Evolutionary conservation across 2,113 vertebrate genomes (phyloP).

Genomic region (Agelaius tricolor): DNA sequence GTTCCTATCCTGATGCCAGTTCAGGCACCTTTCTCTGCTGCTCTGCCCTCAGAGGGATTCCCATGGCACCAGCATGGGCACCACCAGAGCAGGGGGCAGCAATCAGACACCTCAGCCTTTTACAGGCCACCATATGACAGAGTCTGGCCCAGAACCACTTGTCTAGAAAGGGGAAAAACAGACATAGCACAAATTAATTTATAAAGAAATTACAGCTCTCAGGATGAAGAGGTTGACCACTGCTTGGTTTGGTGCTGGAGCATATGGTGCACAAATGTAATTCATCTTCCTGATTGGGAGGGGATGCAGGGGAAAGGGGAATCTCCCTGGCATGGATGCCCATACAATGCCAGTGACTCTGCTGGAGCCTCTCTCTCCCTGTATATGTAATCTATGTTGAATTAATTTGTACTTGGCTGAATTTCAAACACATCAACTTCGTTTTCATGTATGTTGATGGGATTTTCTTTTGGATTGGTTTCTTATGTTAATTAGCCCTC

Average conservation of each 20-base stretch:
- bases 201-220: not conserved
- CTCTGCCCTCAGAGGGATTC: not conserved
- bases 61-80: not conserved
- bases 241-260: not conserved
- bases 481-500: slow-evolving; percentile 54
- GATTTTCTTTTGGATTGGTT: slow-evolving; percentile 48
- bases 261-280: not conserved
- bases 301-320: not conserved
- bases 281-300: not conserved
- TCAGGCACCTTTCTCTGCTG: not conserved
- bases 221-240: not conserved
- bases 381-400: slow-evolving; percentile 39
- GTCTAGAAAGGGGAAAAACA: not conserved
- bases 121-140: not conserved
- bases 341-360: slow-evolving; percentile 20
- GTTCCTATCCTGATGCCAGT: not conserved
- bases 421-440: slow-evolving; percentile 54
- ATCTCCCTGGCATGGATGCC: not conserved
- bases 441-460: slow-evolving; percentile 53
- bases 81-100: not conserved
- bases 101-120: not conserved
- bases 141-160: not conserved
- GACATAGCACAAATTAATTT: not conserved
- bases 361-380: slow-evolving; percentile 41
- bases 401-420: slow-evolving; percentile 67